Conservation (phyloP, 1,140 invertebrate genomes). For the Sycophila sp. region DNA sequence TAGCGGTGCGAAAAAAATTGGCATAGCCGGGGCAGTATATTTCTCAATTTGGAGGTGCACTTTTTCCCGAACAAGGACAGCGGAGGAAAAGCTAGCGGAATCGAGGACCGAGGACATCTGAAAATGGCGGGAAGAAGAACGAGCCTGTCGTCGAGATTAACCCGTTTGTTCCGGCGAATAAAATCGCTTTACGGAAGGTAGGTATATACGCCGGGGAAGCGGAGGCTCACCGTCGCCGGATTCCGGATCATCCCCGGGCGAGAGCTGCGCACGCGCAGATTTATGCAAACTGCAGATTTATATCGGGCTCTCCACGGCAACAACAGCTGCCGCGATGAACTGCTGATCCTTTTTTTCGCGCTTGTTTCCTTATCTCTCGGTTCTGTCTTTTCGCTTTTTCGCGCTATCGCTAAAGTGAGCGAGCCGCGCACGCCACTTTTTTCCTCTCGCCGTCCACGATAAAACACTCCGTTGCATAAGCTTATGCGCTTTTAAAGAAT, state of each 20-base stretch:
- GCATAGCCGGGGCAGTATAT: no score
- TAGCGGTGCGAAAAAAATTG: no score
- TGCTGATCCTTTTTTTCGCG: background rate
- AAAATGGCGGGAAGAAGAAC: background rate
- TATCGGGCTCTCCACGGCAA: slow-evolving; percentile 11
- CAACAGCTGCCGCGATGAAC: slow-evolving; percentile 3
- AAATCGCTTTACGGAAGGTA: slow-evolving; percentile 14
- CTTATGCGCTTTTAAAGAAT: slow-evolving; percentile 15
- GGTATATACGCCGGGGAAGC: background rate
- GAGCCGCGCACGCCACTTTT: no score
- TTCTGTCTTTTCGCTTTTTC: background rate
- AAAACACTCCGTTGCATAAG: background rate
- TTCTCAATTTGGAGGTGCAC: no score
- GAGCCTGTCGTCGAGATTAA: slow-evolving; percentile 33
- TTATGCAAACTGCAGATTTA: slow-evolving; percentile 40
- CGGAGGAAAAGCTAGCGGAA: background rate
- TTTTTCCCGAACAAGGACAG: no score
- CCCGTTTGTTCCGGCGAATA: slow-evolving; percentile 30
- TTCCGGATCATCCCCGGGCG: slow-evolving; percentile 30
- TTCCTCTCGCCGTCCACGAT: background rate
- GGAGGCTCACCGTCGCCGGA: no score
- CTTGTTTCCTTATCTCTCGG: background rate
- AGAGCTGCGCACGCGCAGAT: slow-evolving; percentile 3
- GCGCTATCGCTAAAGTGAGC: background rate
- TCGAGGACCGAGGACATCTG: background rate